Percentiles rank a stretch among this genome's conserved stretches.
Evolutionary conservation across 2,113 vertebrate genomes (phyloP).

Genomic region (Prinia subflava): DNA sequence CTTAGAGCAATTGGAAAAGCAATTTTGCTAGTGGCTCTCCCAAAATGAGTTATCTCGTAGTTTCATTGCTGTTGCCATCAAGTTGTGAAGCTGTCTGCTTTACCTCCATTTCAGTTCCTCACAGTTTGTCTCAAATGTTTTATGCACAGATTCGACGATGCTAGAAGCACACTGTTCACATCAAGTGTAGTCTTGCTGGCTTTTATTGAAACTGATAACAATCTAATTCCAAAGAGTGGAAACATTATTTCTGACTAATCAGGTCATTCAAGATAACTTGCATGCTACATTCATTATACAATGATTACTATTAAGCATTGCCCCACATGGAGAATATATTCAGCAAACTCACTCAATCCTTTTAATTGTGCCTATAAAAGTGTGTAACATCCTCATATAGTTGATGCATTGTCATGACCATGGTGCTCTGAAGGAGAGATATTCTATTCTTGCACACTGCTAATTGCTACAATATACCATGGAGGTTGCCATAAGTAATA

Average conservation of each 20-base stretch:
- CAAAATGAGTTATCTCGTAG: background rate
- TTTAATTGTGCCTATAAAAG: constrained; percentile 47
- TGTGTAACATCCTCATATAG: constrained; percentile 14
- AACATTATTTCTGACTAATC: constrained; percentile 36
- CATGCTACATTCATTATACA: background rate
- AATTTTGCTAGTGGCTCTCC: background rate
- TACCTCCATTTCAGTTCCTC: background rate
- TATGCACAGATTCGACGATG: accelerated
- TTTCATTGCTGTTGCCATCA: background rate
- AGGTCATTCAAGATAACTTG: background rate
- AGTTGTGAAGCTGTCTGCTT: background rate
- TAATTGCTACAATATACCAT: constrained; percentile 33
- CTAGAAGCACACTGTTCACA: background rate
- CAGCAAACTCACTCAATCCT: constrained; percentile 19
- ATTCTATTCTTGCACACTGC: background rate
- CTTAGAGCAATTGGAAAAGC: background rate
- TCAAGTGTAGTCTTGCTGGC: background rate
- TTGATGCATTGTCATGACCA: constrained; percentile 37
- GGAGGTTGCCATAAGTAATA: background rate
- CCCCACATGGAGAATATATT: background rate
- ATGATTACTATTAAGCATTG: constrained; percentile 5
- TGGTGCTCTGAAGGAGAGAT: background rate
- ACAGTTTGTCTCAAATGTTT: background rate
- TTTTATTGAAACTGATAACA: constrained; percentile 11
- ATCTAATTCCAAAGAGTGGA: constrained; percentile 21